Conservation (phyloP, 1,140 invertebrate genomes). For the Cardiocondyla obscurior region DNA sequence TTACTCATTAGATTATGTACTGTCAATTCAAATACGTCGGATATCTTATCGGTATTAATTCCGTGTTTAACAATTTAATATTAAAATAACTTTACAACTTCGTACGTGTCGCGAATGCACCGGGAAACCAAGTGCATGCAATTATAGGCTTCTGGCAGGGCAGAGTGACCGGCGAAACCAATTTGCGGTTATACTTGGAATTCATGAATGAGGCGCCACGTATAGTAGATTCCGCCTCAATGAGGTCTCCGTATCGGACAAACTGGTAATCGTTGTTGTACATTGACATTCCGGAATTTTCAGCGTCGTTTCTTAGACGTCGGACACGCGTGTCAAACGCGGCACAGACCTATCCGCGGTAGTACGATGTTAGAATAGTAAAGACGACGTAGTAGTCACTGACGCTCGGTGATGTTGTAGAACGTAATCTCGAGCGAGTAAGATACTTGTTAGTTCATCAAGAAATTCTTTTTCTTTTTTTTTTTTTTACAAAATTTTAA, state of each 20-base stretch:
- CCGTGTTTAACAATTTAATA: too few species aligned
- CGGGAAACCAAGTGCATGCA: not conserved
- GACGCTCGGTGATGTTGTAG: not conserved
- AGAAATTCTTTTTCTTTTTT: not conserved
- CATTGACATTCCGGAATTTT: conserved; percentile 50
- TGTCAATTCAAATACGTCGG: not conserved
- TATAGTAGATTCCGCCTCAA: conserved; percentile 31
- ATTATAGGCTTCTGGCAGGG: conserved; percentile 29
- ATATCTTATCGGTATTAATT: not conserved
- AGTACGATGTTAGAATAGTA: not conserved
- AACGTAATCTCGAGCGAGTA: not conserved
- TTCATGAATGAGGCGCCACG: conserved; percentile 57
- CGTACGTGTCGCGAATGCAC: not conserved
- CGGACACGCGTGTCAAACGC: conserved; percentile 24
- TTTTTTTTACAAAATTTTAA: not conserved
- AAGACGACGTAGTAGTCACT: not conserved
- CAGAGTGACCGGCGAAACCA: conserved; percentile 28
- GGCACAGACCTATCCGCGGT: not conserved
- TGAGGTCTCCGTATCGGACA: conserved; percentile 46
- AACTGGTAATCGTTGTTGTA: conserved; percentile 30
- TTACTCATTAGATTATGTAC: not conserved
- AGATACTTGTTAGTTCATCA: too few species aligned
- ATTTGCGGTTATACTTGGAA: conserved; percentile 57
- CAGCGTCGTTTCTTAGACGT: conserved; percentile 29
- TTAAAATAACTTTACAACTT: too few species aligned